phyloP scores from a whole-genome alignment of 2,113 vertebrate genomes.

The Psettodes erumei region DNA sequence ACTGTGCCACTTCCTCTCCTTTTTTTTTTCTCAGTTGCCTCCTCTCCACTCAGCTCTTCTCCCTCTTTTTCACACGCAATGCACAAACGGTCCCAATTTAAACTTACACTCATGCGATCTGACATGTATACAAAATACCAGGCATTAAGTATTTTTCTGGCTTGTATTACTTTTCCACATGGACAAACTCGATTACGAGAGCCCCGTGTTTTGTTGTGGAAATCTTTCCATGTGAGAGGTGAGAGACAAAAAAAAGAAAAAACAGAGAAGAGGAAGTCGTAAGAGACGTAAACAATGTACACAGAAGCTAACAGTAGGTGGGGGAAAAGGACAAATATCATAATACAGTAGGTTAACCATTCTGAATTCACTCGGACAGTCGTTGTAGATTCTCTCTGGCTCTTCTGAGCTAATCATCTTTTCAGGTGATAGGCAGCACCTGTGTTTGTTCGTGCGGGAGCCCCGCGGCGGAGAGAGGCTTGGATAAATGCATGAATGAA shows the following conservation, averaged over 20 bases:
- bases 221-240: slow-evolving; percentile 37
- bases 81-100: slow-evolving; percentile 79
- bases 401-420: background rate
- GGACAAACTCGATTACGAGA: slow-evolving; percentile 79
- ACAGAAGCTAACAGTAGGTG: slow-evolving; percentile 35
- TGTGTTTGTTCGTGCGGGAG: background rate
- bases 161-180: slow-evolving; percentile 83
- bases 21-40: background rate
- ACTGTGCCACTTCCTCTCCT: slow-evolving; percentile 19
- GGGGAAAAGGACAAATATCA: slow-evolving; percentile 3
- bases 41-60: slow-evolving; percentile 43
- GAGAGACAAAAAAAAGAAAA: slow-evolving; percentile 1
- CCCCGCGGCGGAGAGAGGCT: background rate
- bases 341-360: slow-evolving; percentile 3
- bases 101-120: slow-evolving; percentile 79
- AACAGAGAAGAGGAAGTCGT: slow-evolving; percentile 19
- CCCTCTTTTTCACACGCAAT: slow-evolving; percentile 58
- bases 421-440: slow-evolving; percentile 3
- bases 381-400: background rate
- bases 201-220: slow-evolving; percentile 46
- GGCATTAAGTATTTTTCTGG: slow-evolving; percentile 76
- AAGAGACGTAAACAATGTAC: slow-evolving; percentile 50
- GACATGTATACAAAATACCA: slow-evolving; percentile 84
- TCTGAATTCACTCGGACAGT: background rate
- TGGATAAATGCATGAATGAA: background rate